Percentiles rank a stretch among this genome's conserved stretches.
These are phyloP conservation scores for Melanostoma scalare DNA, from an alignment of 2,888 invertebrate species.

Conservation along the genomic window DNA sequence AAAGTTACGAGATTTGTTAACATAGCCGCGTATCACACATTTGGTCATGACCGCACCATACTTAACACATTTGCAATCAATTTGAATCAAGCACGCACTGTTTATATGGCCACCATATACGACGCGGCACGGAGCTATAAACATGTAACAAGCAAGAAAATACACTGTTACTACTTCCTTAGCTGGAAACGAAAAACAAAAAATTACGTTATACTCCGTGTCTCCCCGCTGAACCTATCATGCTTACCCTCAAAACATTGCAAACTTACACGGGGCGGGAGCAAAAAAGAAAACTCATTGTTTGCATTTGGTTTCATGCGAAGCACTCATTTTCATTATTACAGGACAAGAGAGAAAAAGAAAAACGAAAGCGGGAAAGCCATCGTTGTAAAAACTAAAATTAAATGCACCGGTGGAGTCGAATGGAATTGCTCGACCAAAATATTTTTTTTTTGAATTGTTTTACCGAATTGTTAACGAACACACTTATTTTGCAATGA, in stretches of 20 bases:
- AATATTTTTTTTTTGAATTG: too few species aligned
- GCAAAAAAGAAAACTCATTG: constrained; percentile 1
- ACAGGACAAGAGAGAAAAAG: constrained; percentile 3
- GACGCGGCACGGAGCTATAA: constrained; percentile 42
- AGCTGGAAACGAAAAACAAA: neutral
- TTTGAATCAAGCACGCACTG: constrained; percentile 50
- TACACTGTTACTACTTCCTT: neutral
- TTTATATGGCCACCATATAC: constrained; percentile 39
- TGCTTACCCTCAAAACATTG: neutral
- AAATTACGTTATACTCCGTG: neutral
- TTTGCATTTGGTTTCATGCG: constrained; percentile 49
- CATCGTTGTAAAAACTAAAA: too few species aligned
- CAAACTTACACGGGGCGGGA: constrained; percentile 18
- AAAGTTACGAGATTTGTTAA: constrained; percentile 21
- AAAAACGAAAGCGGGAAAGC: neutral
- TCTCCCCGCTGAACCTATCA: too few species aligned
- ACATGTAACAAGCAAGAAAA: constrained; percentile 21
- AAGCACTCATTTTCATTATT: constrained; percentile 56
- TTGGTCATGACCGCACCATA: constrained; percentile 58
- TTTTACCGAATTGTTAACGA: too few species aligned
- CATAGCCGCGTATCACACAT: constrained; percentile 31
- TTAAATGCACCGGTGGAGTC: too few species aligned
- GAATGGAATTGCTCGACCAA: too few species aligned
- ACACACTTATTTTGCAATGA: too few species aligned
- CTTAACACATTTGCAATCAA: constrained; percentile 50